Evolutionary conservation across 2,888 invertebrate genomes (phyloP).

Genomic region (Limenitis camilla): DNA sequence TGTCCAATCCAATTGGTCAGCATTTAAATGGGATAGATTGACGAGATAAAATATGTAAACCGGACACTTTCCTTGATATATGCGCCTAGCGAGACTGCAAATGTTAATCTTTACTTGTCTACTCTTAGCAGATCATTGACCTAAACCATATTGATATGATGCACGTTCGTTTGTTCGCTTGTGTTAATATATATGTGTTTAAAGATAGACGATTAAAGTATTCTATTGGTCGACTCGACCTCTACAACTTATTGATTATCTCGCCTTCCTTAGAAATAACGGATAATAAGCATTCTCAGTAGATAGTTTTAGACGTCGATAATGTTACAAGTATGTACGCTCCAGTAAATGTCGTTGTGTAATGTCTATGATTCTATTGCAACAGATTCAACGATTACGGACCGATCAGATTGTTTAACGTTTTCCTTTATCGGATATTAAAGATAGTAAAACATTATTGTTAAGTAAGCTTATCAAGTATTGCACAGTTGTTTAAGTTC

Average conservation of each 20-base stretch:
- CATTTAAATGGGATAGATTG: neutral
- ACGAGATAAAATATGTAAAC: neutral
- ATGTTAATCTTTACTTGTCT: constrained; percentile 7
- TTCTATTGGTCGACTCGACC: too few species aligned
- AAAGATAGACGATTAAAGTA: too few species aligned
- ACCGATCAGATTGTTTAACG: neutral
- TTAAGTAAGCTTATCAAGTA: too few species aligned
- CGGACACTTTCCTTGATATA: neutral
- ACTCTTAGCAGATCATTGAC: constrained; percentile 11
- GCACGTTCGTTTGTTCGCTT: too few species aligned
- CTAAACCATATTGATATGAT: constrained; percentile 4
- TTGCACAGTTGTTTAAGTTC: too few species aligned
- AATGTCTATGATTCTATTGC: constrained; percentile 4
- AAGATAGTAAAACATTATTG: too few species aligned
- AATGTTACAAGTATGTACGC: constrained; percentile 9
- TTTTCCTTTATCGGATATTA: constrained; percentile 1
- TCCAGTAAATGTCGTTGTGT: constrained; percentile 16
- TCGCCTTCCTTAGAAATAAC: too few species aligned
- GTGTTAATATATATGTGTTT: too few species aligned
- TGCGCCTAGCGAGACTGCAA: neutral
- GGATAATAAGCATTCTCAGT: too few species aligned
- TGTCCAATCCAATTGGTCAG: too few species aligned
- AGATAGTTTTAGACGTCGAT: neutral
- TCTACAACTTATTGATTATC: too few species aligned
- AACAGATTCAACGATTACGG: constrained; percentile 1